Evolutionary conservation across 2,797 vertebrate genomes (phyloP).

Genomic region (Gallinago solitaria): DNA sequence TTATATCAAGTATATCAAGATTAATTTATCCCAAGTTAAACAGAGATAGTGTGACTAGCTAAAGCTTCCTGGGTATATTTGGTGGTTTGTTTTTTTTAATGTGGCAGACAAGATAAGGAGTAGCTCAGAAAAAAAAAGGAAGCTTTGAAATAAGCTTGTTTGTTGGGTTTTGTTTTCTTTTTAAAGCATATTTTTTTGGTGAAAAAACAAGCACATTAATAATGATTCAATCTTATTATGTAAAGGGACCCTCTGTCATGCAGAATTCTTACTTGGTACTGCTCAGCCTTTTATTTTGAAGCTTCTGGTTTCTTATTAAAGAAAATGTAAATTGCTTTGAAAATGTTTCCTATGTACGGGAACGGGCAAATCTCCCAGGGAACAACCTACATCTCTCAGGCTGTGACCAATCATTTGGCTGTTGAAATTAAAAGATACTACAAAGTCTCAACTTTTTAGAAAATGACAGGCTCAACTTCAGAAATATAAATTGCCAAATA

Average conservation of each 20-base stretch:
- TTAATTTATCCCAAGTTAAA: neutral
- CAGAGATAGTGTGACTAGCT: neutral
- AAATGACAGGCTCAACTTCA: conserved; percentile 26
- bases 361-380: conserved; percentile 46
- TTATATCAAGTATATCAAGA: neutral
- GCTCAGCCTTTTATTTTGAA: conserved; percentile 56
- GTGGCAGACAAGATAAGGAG: neutral
- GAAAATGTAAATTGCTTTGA: conserved; percentile 55
- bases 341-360: neutral
- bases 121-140: neutral
- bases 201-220: neutral
- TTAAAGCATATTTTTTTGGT: neutral
- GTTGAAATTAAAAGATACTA: conserved; percentile 55
- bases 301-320: conserved; percentile 48
- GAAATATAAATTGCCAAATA: conserved; percentile 3
- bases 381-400: conserved; percentile 57
- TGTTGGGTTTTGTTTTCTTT: neutral
- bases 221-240: neutral
- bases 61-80: neutral
- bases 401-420: conserved; percentile 61
- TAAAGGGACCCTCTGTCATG: neutral
- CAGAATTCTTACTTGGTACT: neutral
- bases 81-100: neutral
- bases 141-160: neutral
- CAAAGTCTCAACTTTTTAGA: conserved; percentile 15